Conservation (phyloP, 2,113 vertebrate species). For the Pitta sordida region DNA sequence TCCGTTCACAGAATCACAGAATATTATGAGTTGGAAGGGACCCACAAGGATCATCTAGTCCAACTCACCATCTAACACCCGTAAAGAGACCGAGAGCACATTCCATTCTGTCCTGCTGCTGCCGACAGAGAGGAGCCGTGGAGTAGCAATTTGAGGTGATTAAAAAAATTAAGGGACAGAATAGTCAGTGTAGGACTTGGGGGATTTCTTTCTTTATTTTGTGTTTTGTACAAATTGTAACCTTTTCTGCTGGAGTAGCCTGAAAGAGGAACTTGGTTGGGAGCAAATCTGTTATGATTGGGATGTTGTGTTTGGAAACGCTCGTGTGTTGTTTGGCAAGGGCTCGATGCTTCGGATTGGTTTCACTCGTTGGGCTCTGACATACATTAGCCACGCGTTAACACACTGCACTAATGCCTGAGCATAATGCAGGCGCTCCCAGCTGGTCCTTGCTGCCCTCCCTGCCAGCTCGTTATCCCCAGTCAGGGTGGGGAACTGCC, state of each 20-base stretch:
- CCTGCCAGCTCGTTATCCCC: rapidly evolving
- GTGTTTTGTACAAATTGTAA: background rate
- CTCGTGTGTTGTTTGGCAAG: background rate
- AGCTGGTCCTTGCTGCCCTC: background rate
- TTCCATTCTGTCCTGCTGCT: background rate
- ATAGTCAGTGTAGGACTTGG: background rate
- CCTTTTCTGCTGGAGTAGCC: background rate
- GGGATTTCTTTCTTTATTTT: too few species aligned
- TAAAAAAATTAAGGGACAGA: background rate
- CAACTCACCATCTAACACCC: too few species aligned
- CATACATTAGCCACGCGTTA: rapidly evolving
- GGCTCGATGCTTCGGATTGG: rapidly evolving
- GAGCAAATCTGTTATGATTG: background rate
- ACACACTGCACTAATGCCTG: rapidly evolving
- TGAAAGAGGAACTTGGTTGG: background rate
- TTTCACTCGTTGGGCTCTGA: background rate
- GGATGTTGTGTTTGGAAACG: background rate
- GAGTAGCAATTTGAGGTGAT: background rate
- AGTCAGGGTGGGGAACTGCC: background rate
- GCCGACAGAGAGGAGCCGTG: background rate
- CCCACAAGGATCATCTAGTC: too few species aligned
- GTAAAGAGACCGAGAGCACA: too few species aligned
- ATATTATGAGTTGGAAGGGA: too few species aligned
- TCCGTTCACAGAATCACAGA: too few species aligned
- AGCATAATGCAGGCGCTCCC: background rate